A percentile compares a stretch with the other conserved stretches of the same genome.
phyloP scores from a whole-genome alignment of 2,888 invertebrate species.

The Pinctada fucata region DNA sequence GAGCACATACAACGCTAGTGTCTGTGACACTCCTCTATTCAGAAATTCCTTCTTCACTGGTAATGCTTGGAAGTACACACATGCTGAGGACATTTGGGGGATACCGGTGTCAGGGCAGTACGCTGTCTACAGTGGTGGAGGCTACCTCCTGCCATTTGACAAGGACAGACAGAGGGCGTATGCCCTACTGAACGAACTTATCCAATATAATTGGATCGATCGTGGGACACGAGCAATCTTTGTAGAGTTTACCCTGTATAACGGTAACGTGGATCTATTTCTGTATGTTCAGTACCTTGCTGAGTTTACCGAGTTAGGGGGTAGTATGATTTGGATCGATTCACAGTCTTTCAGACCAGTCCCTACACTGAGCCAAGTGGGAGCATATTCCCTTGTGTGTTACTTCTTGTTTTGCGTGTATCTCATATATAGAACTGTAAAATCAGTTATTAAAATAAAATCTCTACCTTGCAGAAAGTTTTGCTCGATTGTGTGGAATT shows the following conservation, averaged over 20 bases:
- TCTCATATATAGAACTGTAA: not conserved
- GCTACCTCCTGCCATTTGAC: conserved; percentile 60
- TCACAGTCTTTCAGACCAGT: conserved; percentile 20
- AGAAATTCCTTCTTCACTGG: conserved; percentile 34
- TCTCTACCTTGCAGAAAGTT: not conserved
- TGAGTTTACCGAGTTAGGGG: conserved; percentile 27
- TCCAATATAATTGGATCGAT: conserved; percentile 59
- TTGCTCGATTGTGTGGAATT: conserved; percentile 10
- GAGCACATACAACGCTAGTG: conserved; percentile 21
- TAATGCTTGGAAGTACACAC: conserved; percentile 57
- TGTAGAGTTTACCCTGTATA: conserved; percentile 68
- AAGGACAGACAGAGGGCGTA: conserved; percentile 50
- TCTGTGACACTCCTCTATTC: not conserved
- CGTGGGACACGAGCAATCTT: conserved; percentile 61
- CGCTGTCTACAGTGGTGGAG: conserved; percentile 62
- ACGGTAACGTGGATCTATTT: conserved; percentile 65
- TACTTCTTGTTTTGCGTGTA: conserved; percentile 10
- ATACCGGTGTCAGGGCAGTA: conserved; percentile 52
- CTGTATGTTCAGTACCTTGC: conserved; percentile 17
- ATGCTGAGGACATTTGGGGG: conserved; percentile 54
- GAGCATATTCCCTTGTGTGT: conserved; percentile 20
- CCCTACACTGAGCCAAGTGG: conserved; percentile 3
- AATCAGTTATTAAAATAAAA: not conserved
- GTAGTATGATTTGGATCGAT: conserved; percentile 2
- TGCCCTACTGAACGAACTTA: conserved; percentile 52